These are phyloP conservation scores for Rhinoderma darwinii DNA, from an alignment of 2,113 vertebrate species.

Conservation along the genomic window DNA sequence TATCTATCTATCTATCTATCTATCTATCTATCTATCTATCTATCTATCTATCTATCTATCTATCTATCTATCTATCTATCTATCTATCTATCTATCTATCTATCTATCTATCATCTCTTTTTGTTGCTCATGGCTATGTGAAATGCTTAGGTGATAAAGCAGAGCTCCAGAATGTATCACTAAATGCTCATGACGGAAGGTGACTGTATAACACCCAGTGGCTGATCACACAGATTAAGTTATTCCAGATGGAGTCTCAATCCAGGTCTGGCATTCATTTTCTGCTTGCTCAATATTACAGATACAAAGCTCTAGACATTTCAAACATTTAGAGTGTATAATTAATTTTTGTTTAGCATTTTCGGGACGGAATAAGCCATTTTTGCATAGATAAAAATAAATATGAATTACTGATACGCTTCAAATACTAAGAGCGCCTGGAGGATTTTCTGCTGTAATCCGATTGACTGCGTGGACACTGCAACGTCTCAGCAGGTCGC, in stretches of 20 bases:
- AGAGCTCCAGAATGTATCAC: neutral
- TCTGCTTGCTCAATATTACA: slow-evolving; percentile 8
- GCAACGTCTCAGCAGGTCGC: slow-evolving; percentile 27
- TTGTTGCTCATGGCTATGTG: neutral
- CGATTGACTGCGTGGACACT: slow-evolving; percentile 23
- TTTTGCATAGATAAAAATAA: slow-evolving; percentile 44
- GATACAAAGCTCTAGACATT: slow-evolving; percentile 18
- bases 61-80: neutral
- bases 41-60: neutral
- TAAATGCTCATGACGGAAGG: neutral
- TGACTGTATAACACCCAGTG: neutral
- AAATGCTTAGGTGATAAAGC: neutral
- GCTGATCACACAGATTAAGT: neutral
- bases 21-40: neutral
- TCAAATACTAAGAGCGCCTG: neutral
- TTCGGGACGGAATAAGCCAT: neutral
- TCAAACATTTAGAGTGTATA: slow-evolving; percentile 18
- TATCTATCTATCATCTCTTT: neutral
- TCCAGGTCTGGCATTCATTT: neutral
- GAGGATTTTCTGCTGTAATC: slow-evolving; percentile 21
- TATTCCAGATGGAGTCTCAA: neutral
- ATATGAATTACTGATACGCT: slow-evolving; percentile 24
- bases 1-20: neutral
- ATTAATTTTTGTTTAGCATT: slow-evolving; percentile 39
- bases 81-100: neutral